Evolutionary conservation across 2,797 vertebrate species (phyloP).

Genomic region (Pseudopleuronectes americanus): DNA sequence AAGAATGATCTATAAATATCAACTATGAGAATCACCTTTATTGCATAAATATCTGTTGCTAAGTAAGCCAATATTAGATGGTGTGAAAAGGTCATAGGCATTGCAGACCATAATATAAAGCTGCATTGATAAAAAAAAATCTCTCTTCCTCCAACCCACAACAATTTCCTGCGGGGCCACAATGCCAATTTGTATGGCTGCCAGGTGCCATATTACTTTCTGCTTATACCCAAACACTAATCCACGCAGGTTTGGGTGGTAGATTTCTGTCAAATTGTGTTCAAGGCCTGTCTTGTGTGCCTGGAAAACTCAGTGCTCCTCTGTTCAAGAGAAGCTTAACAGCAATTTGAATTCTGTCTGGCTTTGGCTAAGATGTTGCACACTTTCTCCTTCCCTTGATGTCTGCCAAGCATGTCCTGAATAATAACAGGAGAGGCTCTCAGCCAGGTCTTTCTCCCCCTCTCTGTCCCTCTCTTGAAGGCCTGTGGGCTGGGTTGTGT

Average conservation of each 20-base stretch:
- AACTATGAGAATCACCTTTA: no score
- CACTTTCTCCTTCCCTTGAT: conserved; percentile 44
- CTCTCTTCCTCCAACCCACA: conserved; percentile 8
- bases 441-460: conserved; percentile 27
- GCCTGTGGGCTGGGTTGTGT: conserved; percentile 7
- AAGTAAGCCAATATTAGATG: neutral
- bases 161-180: conserved; percentile 23
- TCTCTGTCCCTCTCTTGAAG: conserved; percentile 7
- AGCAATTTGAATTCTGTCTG: conserved; percentile 55
- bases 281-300: conserved; percentile 34
- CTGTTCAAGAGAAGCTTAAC: conserved; percentile 50
- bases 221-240: conserved; percentile 37
- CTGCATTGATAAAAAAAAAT: no score
- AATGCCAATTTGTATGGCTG: conserved; percentile 26
- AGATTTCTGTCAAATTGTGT: conserved; percentile 37
- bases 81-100: conserved; percentile 1
- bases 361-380: conserved; percentile 50
- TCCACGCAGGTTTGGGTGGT: conserved; percentile 40
- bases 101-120: conserved; percentile 3
- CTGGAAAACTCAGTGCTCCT: conserved; percentile 43
- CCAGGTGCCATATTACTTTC: conserved; percentile 29
- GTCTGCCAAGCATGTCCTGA: conserved; percentile 63
- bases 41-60: neutral
- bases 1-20: neutral
- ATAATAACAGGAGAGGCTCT: conserved; percentile 53